phyloP scores from a whole-genome alignment of 2,888 invertebrate species.

The Cheilosia grossa region DNA sequence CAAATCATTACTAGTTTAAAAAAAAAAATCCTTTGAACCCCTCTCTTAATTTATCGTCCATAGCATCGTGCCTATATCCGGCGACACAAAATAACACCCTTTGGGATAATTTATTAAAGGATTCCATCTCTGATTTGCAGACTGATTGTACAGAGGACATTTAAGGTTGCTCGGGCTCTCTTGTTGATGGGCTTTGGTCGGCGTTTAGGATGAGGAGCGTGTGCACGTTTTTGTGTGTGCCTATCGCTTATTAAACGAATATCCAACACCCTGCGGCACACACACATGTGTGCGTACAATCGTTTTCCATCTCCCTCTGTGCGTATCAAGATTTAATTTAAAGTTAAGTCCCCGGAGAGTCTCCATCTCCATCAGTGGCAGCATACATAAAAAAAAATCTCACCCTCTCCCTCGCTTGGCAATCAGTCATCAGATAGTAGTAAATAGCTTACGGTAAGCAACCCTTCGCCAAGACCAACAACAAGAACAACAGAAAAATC shows the following conservation, averaged over 20 bases:
- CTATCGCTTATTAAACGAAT: constrained; percentile 68
- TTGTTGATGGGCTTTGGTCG: constrained; percentile 44
- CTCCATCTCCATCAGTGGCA: background rate
- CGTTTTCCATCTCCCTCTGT: constrained; percentile 10
- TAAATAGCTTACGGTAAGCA: constrained; percentile 43
- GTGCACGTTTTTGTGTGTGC: constrained; percentile 14
- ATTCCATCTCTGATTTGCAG: constrained; percentile 65
- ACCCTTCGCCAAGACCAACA: constrained; percentile 34
- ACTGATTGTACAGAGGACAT: constrained; percentile 49
- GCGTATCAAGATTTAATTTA: constrained; percentile 73
- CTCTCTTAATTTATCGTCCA: constrained; percentile 48
- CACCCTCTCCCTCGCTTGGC: constrained; percentile 13
- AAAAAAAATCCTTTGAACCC: constrained; percentile 35
- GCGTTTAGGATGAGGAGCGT: constrained; percentile 24
- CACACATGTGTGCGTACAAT: constrained; percentile 43
- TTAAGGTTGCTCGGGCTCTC: constrained; percentile 27
- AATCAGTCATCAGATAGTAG: constrained; percentile 71
- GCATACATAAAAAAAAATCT: constrained; percentile 15
- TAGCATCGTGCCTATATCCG: constrained; percentile 16
- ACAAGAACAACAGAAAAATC: background rate
- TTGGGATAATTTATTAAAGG: constrained; percentile 67
- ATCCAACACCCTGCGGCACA: constrained; percentile 64
- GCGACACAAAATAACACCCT: constrained; percentile 35
- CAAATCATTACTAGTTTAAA: constrained; percentile 65
- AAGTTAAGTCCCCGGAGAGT: constrained; percentile 65